Evolutionary conservation across 2,113 vertebrate genomes (phyloP).

Genomic region (Murina feae): DNA sequence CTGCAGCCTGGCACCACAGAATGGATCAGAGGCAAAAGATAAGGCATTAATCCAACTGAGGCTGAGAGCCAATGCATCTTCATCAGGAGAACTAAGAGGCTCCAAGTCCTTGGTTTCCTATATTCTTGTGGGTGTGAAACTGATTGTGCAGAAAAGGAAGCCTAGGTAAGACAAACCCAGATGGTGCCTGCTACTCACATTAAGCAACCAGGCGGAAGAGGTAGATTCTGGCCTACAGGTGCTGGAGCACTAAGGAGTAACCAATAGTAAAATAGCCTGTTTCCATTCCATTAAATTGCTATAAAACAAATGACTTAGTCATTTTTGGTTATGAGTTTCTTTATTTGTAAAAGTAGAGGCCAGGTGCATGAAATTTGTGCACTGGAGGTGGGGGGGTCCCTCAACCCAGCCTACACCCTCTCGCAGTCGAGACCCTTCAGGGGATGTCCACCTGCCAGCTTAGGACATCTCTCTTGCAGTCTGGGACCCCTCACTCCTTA

Average conservation of each 20-base stretch:
- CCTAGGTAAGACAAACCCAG: background rate
- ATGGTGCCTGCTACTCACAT: background rate
- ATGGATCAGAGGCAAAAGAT: background rate
- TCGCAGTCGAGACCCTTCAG: too few relatives aligned
- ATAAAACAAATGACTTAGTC: background rate
- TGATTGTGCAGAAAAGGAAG: background rate
- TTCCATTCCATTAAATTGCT: background rate
- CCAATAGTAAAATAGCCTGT: background rate
- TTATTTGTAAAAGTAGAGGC: background rate
- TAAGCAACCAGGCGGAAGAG: background rate
- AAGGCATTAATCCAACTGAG: background rate
- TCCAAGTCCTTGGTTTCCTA: background rate
- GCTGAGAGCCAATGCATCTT: background rate
- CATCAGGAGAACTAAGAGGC: background rate
- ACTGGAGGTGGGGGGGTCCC: too few relatives aligned
- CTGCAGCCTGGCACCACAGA: background rate
- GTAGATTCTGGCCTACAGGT: background rate
- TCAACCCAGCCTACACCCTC: too few relatives aligned
- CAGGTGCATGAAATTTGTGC: too few relatives aligned
- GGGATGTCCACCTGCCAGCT: too few relatives aligned
- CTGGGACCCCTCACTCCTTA: too few relatives aligned
- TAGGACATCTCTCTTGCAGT: too few relatives aligned
- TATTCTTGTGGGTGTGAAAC: background rate
- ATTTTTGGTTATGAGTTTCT: background rate
- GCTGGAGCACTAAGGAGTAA: background rate